Percentiles rank a stretch among this genome's conserved stretches.
Evolutionary conservation across 1,140 invertebrate genomes (phyloP).

Genomic region (Zaprionus ghesquierei): DNA sequence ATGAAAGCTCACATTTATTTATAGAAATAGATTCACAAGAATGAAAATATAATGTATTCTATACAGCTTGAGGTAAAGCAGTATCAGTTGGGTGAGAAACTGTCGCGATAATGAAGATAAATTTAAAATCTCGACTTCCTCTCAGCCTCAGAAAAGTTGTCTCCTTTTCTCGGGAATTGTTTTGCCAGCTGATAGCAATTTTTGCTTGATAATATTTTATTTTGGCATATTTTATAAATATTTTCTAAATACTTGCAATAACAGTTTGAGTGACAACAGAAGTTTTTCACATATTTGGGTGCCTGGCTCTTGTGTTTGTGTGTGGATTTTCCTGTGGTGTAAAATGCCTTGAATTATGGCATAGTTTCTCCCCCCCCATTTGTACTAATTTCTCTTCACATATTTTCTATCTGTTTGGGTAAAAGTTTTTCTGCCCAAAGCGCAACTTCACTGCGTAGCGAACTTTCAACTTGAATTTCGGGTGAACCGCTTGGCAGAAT

Average conservation of each 20-base stretch:
- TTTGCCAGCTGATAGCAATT: conserved; percentile 8
- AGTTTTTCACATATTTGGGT: background rate
- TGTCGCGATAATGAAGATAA: background rate
- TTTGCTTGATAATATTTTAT: background rate
- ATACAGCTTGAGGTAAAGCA: too few relatives aligned
- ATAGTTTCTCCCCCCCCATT: conserved; percentile 19
- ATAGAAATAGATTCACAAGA: too few relatives aligned
- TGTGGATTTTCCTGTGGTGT: background rate
- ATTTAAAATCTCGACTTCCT: background rate
- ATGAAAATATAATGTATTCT: too few relatives aligned
- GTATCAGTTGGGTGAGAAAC: too few relatives aligned
- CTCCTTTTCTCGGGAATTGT: background rate
- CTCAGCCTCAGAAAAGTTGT: too few relatives aligned
- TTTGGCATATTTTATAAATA: conserved; percentile 3
- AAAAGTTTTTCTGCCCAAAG: conserved; percentile 31
- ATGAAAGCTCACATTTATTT: too few relatives aligned
- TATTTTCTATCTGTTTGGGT: conserved; percentile 23
- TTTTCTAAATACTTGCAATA: conserved; percentile 12
- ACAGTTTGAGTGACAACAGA: conserved; percentile 1
- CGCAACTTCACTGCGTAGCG: conserved; percentile 36
- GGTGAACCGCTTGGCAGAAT: conserved; percentile 3
- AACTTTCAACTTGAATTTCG: conserved; percentile 26
- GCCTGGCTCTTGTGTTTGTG: background rate
- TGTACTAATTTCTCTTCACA: conserved; percentile 32
- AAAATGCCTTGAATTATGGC: conserved; percentile 7